A percentile compares a stretch with the other conserved stretches of the same genome.
Conservation (phyloP, 2,113 vertebrate genomes). For the Emydura subglobosa region DNA sequence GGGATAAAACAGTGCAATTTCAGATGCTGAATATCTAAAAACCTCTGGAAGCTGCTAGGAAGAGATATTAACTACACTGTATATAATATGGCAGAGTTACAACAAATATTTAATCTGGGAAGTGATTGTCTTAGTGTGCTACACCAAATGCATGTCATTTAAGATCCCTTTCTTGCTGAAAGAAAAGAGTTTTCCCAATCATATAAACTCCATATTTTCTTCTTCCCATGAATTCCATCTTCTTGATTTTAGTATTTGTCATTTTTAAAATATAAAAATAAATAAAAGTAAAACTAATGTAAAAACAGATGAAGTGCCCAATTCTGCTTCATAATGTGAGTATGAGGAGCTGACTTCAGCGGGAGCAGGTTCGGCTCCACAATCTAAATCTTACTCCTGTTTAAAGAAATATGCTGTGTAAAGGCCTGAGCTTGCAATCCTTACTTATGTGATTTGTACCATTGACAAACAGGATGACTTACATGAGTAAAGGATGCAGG, state of each 20-base stretch:
- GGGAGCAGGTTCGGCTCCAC: background rate
- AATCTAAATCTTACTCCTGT: background rate
- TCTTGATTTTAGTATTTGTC: background rate
- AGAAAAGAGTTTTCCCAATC: background rate
- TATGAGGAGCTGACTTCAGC: background rate
- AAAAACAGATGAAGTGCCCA: accelerated
- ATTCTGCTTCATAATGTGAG: background rate
- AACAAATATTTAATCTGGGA: conserved; percentile 12
- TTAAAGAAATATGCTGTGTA: background rate
- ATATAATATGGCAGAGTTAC: background rate
- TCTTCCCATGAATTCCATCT: background rate
- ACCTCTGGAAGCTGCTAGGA: conserved; percentile 40
- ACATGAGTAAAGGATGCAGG: background rate
- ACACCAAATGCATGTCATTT: conserved; percentile 10
- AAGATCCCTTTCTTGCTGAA: background rate
- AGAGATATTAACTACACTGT: conserved; percentile 32
- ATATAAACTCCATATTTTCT: background rate
- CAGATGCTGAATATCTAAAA: conserved; percentile 62
- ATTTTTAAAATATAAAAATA: background rate
- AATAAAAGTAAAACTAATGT: background rate
- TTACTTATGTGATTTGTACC: background rate
- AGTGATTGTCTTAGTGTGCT: background rate
- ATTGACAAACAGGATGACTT: background rate
- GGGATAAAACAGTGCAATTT: conserved; percentile 65
- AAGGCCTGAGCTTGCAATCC: background rate